Evolutionary conservation across 2,888 invertebrate genomes (phyloP), one percentile per base, ranked within the genome.

Genomic region (Tolmerus cingulatus): DNA sequence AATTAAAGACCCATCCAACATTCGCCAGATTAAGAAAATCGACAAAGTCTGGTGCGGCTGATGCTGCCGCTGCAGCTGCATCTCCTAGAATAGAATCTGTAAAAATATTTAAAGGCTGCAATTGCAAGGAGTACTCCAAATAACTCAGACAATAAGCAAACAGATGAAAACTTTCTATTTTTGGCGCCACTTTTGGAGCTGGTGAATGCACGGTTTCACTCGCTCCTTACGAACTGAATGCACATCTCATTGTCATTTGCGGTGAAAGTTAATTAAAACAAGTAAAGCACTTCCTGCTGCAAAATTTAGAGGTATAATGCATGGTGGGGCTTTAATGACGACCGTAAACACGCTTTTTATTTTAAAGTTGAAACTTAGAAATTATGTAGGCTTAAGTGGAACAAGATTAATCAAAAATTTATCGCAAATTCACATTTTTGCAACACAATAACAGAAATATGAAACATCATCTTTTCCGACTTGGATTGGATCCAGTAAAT

Each of bases 121-220:
- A 79, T 4, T 51, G 40, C 40, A 79, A 34, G 23, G 55, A 46
- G 79, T 79, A 51, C 79, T 46, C 51, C 51, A 40, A 40, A 40
- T 79, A 16, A 78, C 23, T n/a, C 78, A 43, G 78, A 76, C 76
- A 76, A 76, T 76, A 76, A 76, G 76, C 34, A 34, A 76, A 76
- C 37, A n/a, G 78, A 40, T 43, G 78, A 78, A n/a, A 43, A 78
- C 23, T 19, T 78, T 78, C 37, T 78, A 78, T 78, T 78, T 78
- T 78, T 19, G 37, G 78, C 37, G 12, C 66, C 27, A 27, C 27
- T 66, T 66, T 66, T 66, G 27, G 66, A 66, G 66, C 66, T 66
- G 23, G 27, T 66, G 66, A 27, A 66, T 66, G 66, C 66, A 66
- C 66, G 23, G 23, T 12, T 19, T 66, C 66, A 27, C 2, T 66